phyloP scores from a whole-genome alignment of 2,888 invertebrate genomes.

The Tetragonula carbonaria region DNA sequence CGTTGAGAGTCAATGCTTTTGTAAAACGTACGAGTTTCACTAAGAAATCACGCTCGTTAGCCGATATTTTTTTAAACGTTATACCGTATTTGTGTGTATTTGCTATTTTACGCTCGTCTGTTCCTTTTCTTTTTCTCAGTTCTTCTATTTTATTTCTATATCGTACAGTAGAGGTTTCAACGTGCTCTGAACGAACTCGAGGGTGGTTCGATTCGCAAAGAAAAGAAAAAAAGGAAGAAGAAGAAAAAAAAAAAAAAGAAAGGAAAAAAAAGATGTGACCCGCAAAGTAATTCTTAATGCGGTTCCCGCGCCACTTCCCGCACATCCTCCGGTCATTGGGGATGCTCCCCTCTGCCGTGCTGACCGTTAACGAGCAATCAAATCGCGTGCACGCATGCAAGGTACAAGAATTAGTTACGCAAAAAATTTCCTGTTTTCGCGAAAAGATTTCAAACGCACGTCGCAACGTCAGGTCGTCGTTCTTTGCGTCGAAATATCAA shows the following conservation, averaged over 20 bases:
- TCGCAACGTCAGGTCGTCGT: background rate
- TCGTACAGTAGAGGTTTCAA: background rate
- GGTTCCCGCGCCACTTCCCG: constrained; percentile 82
- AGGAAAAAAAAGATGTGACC: constrained; percentile 46
- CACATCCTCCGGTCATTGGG: constrained; percentile 81
- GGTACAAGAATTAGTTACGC: constrained; percentile 51
- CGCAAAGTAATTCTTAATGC: constrained; percentile 65
- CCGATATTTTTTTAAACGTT: background rate
- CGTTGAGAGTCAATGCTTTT: background rate
- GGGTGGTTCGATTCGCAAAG: constrained; percentile 30
- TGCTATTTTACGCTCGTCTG: background rate
- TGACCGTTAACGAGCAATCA: constrained; percentile 68
- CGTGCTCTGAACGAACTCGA: background rate
- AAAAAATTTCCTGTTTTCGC: constrained; percentile 32
- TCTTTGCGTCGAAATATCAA: background rate
- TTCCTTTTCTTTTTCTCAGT: background rate
- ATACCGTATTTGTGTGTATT: background rate
- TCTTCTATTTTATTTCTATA: background rate
- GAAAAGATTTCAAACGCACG: background rate
- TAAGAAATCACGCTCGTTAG: background rate
- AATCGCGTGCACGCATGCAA: constrained; percentile 26
- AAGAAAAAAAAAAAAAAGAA: no score
- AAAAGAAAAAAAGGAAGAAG: background rate
- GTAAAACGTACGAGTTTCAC: background rate
- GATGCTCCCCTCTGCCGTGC: constrained; percentile 72